These are phyloP conservation scores for Helostoma temminkii DNA, from an alignment of 2,797 vertebrate genomes.

Conservation along the genomic window DNA sequence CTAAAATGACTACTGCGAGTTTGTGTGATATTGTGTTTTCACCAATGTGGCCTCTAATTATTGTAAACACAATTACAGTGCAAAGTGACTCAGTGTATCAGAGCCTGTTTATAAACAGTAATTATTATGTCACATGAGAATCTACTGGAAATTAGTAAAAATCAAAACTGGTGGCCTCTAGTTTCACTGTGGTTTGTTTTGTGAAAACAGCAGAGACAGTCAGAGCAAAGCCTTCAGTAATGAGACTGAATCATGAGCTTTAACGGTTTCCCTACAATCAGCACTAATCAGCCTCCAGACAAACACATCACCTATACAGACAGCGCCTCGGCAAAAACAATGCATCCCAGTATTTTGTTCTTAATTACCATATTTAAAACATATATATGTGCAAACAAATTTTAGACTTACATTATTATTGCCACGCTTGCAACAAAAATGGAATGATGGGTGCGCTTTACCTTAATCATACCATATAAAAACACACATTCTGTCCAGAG, in stretches of 20 bases:
- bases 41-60: slow-evolving; percentile 56
- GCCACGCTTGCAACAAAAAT: too few relatives aligned
- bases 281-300: too few relatives aligned
- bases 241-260: too few relatives aligned
- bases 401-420: too few relatives aligned
- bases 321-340: not conserved
- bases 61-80: slow-evolving; percentile 40
- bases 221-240: too few relatives aligned
- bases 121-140: not conserved
- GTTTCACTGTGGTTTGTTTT: not conserved
- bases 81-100: slow-evolving; percentile 15
- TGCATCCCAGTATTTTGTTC: not conserved
- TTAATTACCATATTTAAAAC: not conserved
- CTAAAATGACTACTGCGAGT: slow-evolving; percentile 31
- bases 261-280: too few relatives aligned
- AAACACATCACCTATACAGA: too few relatives aligned
- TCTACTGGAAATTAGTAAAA: not conserved
- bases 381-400: too few relatives aligned
- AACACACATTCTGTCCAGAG: not conserved
- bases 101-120: not conserved
- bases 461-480: not conserved
- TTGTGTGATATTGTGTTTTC: slow-evolving; percentile 46
- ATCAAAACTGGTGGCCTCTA: not conserved
- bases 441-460: too few relatives aligned
- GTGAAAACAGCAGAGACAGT: not conserved